Evolutionary conservation across 2,888 invertebrate species (phyloP).

Genomic region (Aporophyla nigra): DNA sequence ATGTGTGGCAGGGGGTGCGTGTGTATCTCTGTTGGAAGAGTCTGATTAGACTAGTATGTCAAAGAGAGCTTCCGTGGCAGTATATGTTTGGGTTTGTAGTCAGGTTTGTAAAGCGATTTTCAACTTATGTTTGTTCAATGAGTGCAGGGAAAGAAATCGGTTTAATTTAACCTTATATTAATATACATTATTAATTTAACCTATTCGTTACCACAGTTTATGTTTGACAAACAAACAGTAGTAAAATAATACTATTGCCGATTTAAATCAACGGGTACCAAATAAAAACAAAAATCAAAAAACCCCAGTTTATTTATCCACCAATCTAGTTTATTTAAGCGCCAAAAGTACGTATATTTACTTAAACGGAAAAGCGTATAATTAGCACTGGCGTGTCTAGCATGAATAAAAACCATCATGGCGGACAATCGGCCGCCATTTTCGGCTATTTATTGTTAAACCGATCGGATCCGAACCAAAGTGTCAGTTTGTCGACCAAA

Average conservation of each 20-base stretch:
- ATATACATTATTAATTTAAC: too few species aligned
- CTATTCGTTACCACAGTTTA: too few species aligned
- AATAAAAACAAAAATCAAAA: conserved; percentile 13
- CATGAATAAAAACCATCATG: conserved; percentile 63
- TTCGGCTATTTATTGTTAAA: conserved; percentile 62
- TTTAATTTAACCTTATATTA: too few species aligned
- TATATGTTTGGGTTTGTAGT: too few species aligned
- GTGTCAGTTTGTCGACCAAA: conserved; percentile 65
- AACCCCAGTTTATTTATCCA: not conserved
- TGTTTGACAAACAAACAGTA: not conserved
- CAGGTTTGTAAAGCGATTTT: too few species aligned
- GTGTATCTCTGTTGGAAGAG: too few species aligned
- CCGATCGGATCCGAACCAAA: conserved; percentile 52
- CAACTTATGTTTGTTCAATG: too few species aligned
- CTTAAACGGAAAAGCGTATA: conserved; percentile 50
- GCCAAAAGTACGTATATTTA: conserved; percentile 50
- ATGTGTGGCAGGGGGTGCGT: too few species aligned
- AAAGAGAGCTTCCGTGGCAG: too few species aligned
- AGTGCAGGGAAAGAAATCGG: too few species aligned
- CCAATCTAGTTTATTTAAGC: conserved; percentile 42
- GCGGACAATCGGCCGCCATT: conserved; percentile 53
- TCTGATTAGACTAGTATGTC: too few species aligned
- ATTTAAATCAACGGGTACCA: not conserved
- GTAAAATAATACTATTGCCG: not conserved
- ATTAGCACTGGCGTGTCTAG: conserved; percentile 55